Percentiles rank a stretch among this genome's conserved stretches.
phyloP scores from a whole-genome alignment of 2,113 vertebrate species.

The Hepsetus odoe region DNA sequence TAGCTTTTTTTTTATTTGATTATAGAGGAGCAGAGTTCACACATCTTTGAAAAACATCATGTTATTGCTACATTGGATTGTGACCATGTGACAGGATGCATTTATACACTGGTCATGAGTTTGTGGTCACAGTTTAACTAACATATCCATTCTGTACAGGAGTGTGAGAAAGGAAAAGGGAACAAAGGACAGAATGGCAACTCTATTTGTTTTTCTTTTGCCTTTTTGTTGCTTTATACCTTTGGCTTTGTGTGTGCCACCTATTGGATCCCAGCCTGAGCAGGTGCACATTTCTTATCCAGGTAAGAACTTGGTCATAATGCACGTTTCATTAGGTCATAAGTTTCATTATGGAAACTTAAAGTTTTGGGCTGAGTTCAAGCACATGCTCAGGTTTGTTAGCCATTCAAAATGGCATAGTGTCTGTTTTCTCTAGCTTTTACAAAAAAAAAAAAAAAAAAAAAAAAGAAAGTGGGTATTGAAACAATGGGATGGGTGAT shows the following conservation, averaged over 20 bases:
- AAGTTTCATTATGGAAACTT: too few species aligned
- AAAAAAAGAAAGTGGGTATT: too few species aligned
- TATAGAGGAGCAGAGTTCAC: background rate
- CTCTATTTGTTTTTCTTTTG: constrained; percentile 3
- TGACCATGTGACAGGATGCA: constrained; percentile 23
- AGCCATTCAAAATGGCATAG: background rate
- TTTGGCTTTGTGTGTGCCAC: constrained; percentile 54
- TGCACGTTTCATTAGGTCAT: background rate
- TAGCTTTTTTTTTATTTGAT: background rate
- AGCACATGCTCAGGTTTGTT: background rate
- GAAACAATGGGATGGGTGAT: too few species aligned
- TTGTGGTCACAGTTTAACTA: constrained; percentile 4
- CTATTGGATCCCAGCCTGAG: constrained; percentile 73
- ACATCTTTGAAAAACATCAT: background rate
- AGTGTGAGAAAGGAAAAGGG: background rate
- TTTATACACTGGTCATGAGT: constrained; percentile 16
- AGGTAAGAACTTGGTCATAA: constrained; percentile 60
- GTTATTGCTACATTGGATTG: background rate
- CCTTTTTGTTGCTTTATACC: constrained; percentile 22
- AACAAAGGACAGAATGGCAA: constrained; percentile 41
- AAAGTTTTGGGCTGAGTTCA: background rate
- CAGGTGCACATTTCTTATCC: constrained; percentile 78
- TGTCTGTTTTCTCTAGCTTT: background rate
- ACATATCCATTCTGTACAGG: background rate
- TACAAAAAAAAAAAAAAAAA: background rate